These are phyloP conservation scores for Orthonychiurus folsomi DNA, from an alignment of 2,888 invertebrate genomes.

Conservation along the genomic window DNA sequence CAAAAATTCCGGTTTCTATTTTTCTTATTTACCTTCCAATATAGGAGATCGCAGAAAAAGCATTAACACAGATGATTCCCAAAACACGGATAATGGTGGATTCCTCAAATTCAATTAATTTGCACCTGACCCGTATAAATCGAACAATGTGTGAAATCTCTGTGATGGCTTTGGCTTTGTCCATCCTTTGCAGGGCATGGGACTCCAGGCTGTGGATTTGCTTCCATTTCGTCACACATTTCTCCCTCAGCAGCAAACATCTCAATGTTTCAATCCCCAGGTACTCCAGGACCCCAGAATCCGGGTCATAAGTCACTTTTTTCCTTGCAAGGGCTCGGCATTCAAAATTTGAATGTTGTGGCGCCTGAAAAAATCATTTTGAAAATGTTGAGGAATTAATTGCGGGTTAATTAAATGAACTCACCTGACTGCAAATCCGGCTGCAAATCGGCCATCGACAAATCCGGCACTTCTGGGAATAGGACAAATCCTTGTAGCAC, in stretches of 20 bases:
- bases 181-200: neutral
- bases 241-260: neutral
- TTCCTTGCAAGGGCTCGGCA: neutral
- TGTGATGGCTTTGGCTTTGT: neutral
- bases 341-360: neutral
- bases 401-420: neutral
- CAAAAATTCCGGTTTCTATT: neutral
- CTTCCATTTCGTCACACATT: neutral
- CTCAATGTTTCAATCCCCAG: neutral
- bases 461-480: neutral
- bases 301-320: neutral
- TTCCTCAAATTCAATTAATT: neutral
- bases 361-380: neutral
- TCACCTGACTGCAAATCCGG: neutral
- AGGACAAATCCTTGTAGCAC: constrained; percentile 2
- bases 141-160: neutral
- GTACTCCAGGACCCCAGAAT: neutral
- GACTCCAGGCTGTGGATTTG: neutral
- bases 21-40: neutral
- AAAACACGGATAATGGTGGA: neutral
- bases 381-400: neutral
- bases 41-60: neutral
- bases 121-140: neutral
- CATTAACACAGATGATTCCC: neutral
- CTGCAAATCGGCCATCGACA: constrained; percentile 6